phyloP scores from a whole-genome alignment of 2,797 vertebrate genomes.

The Ptychadena robeensis region DNA sequence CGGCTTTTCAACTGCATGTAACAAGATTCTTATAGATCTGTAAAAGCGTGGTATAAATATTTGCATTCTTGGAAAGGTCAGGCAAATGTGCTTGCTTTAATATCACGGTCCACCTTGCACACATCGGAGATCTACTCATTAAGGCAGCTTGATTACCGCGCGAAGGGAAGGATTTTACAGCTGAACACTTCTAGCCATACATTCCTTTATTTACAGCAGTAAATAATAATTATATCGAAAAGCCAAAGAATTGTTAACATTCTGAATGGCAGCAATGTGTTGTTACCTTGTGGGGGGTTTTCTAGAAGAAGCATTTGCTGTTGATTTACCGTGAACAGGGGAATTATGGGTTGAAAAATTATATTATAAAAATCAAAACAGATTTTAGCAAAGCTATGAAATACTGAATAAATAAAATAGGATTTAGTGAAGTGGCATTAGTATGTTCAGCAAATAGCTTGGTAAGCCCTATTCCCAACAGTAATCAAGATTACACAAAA shows the following conservation, averaged over 20 bases:
- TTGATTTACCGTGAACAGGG: slow-evolving; percentile 50
- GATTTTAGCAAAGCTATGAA: slow-evolving; percentile 72
- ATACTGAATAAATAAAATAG: slow-evolving; percentile 74
- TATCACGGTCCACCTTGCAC: slow-evolving; percentile 13
- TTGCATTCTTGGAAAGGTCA: slow-evolving; percentile 24
- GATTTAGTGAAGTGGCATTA: slow-evolving; percentile 72
- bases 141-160: slow-evolving; percentile 11
- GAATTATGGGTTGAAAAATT: slow-evolving; percentile 61
- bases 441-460: slow-evolving; percentile 69
- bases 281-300: slow-evolving; percentile 50
- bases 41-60: slow-evolving; percentile 31
- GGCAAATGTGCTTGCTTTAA: neutral
- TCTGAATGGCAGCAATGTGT: slow-evolving; percentile 58
- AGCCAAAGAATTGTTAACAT: slow-evolving; percentile 35
- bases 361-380: slow-evolving; percentile 73
- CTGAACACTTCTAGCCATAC: slow-evolving; percentile 1
- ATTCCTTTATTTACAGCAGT: slow-evolving; percentile 35
- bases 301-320: slow-evolving; percentile 64
- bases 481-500: slow-evolving; percentile 70
- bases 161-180: slow-evolving; percentile 16
- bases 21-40: slow-evolving; percentile 22
- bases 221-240: slow-evolving; percentile 16
- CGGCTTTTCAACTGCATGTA: slow-evolving; percentile 5
- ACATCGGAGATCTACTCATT: neutral
- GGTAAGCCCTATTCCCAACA: slow-evolving; percentile 71